phyloP scores from a whole-genome alignment of 2,797 vertebrate species.

The Coracias cyanogaster region DNA sequence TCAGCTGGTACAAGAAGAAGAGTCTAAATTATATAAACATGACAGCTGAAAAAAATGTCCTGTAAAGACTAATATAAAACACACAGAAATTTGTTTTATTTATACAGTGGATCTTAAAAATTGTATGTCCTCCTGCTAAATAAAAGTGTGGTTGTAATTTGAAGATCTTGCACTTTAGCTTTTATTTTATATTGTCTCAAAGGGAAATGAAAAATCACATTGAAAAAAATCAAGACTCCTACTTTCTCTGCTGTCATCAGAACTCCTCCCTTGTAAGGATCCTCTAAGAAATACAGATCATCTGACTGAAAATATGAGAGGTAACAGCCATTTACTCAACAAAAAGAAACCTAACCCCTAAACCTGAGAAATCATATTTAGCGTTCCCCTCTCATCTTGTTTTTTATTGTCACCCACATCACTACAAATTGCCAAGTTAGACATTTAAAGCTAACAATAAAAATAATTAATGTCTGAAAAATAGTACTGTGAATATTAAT shows the following conservation, averaged over 20 bases:
- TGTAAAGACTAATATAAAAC: background rate
- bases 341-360: background rate
- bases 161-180: background rate
- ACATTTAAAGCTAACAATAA: background rate
- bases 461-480: background rate
- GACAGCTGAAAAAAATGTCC: background rate
- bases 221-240: background rate
- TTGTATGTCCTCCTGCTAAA: background rate
- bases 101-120: background rate
- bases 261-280: background rate
- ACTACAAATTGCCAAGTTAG: background rate
- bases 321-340: background rate
- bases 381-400: background rate
- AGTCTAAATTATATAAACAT: background rate
- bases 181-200: background rate
- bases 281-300: background rate
- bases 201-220: fast-evolving
- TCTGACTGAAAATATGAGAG: background rate
- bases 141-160: background rate
- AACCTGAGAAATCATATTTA: background rate
- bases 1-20: background rate
- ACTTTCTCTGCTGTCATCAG: background rate
- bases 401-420: background rate
- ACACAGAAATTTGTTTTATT: background rate
- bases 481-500: background rate